Evolutionary conservation across 1,140 invertebrate species (phyloP).

Genomic region (Macrosteles quadrilineatus): DNA sequence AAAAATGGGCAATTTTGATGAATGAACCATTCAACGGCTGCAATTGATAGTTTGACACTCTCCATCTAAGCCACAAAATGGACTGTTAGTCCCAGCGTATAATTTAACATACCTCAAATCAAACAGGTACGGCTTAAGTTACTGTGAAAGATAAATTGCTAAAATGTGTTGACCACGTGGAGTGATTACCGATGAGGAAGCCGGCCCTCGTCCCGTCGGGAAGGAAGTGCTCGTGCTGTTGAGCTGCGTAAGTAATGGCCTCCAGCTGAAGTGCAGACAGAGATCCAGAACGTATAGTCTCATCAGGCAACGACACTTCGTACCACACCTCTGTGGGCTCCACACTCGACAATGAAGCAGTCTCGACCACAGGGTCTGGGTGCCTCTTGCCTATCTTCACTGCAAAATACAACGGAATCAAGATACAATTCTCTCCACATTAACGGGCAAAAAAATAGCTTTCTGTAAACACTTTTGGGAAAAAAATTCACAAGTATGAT

Average conservation of each 20-base stretch:
- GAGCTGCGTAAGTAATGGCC: slow-evolving; percentile 94
- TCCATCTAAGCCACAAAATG: no score
- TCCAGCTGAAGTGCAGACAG: slow-evolving; percentile 97
- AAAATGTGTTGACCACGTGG: no score
- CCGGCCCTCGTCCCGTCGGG: slow-evolving; percentile 90
- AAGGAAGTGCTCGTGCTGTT: slow-evolving; percentile 92
- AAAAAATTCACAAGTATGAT: no score
- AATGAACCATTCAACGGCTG: no score
- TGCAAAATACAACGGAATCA: slow-evolving; percentile 49
- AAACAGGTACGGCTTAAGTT: no score
- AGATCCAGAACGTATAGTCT: slow-evolving; percentile 79
- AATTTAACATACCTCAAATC: no score
- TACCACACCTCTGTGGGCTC: slow-evolving; percentile 95
- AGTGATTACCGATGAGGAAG: slow-evolving; percentile 93
- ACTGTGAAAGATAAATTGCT: no score
- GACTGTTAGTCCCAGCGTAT: no score
- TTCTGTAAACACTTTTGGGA: no score
- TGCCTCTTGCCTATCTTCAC: slow-evolving; percentile 94
- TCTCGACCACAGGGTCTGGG: slow-evolving; percentile 99
- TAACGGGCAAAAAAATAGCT: not conserved
- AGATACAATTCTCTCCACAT: not conserved
- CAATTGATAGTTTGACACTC: no score
- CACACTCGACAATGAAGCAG: slow-evolving; percentile 94
- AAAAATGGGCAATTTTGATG: no score
- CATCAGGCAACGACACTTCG: slow-evolving; percentile 80